Evolutionary conservation across 1,140 invertebrate species (phyloP).

Genomic region (Lepidotrigona ventralis): DNA sequence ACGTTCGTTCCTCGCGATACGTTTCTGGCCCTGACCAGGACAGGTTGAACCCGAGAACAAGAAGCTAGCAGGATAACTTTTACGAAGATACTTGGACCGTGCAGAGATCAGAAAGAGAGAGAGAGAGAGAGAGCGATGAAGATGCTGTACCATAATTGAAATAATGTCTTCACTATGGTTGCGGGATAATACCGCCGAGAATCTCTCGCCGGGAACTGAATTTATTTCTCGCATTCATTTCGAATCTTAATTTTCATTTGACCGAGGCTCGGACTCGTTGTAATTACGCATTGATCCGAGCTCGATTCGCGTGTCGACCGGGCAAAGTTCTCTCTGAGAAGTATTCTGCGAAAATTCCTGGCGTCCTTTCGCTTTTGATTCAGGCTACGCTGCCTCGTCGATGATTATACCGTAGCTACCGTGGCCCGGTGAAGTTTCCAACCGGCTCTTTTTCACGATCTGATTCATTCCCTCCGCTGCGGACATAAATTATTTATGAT

Average conservation of each 20-base stretch:
- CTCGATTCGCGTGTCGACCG: neutral
- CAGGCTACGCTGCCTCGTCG: conserved; percentile 2
- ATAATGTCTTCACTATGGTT: conserved; percentile 53
- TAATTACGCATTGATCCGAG: conserved; percentile 63
- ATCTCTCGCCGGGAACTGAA: conserved; percentile 38
- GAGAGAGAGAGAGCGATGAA: neutral
- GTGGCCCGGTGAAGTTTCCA: conserved; percentile 41
- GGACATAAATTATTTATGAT: conserved; percentile 57
- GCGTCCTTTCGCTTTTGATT: conserved; percentile 56
- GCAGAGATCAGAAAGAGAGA: neutral
- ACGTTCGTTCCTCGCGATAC: conserved; percentile 27
- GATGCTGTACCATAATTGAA: conserved; percentile 57
- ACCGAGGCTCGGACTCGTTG: conserved; percentile 35
- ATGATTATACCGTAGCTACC: conserved; percentile 50
- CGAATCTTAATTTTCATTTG: conserved; percentile 64
- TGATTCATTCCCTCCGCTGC: conserved; percentile 35
- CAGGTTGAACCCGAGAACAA: conserved; percentile 11
- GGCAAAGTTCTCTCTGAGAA: conserved; percentile 27
- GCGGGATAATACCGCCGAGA: conserved; percentile 44
- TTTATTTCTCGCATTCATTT: conserved; percentile 67
- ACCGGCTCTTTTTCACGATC: conserved; percentile 8
- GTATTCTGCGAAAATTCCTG: conserved; percentile 46
- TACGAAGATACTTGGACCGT: conserved; percentile 53
- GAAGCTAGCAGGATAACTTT: conserved; percentile 46
- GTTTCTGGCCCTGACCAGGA: neutral